Evolutionary conservation across 1,140 invertebrate genomes (phyloP).

Genomic region (Zophobas morio): DNA sequence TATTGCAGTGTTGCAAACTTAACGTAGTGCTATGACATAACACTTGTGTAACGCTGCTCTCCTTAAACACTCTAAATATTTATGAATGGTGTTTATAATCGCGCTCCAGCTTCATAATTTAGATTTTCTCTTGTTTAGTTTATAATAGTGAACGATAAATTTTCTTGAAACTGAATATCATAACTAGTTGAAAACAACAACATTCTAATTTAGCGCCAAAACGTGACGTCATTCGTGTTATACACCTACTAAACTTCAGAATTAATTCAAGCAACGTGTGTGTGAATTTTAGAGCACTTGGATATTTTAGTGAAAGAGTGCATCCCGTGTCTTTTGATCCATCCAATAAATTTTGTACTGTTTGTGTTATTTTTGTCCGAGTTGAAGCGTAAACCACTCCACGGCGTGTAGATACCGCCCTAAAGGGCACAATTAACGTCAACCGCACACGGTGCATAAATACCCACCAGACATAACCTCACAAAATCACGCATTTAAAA

Average conservation of each 20-base stretch:
- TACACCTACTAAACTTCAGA: too few relatives aligned
- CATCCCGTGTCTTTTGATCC: too few relatives aligned
- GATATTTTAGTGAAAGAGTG: too few relatives aligned
- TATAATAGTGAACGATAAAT: too few relatives aligned
- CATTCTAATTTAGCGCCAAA: too few relatives aligned
- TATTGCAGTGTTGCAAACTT: constrained; percentile 24
- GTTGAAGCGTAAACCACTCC: neutral
- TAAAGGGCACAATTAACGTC: constrained; percentile 23
- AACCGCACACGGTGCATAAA: constrained; percentile 9
- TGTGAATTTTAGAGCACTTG: too few relatives aligned
- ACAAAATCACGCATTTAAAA: constrained; percentile 29
- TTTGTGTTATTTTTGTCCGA: too few relatives aligned
- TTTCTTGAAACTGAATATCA: too few relatives aligned
- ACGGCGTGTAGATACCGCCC: neutral
- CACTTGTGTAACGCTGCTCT: neutral
- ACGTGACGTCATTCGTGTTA: too few relatives aligned
- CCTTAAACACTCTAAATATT: constrained; percentile 6
- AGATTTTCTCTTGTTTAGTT: neutral
- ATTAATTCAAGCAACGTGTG: too few relatives aligned
- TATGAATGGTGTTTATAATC: neutral
- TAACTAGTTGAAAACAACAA: too few relatives aligned
- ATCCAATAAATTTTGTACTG: too few relatives aligned
- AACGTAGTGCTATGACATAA: constrained; percentile 1
- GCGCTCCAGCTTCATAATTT: neutral
- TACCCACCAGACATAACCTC: constrained; percentile 2